Percentiles rank a stretch among this genome's conserved stretches.
Conservation (phyloP, 2,888 invertebrate genomes). For the Zonitis immaculata region DNA sequence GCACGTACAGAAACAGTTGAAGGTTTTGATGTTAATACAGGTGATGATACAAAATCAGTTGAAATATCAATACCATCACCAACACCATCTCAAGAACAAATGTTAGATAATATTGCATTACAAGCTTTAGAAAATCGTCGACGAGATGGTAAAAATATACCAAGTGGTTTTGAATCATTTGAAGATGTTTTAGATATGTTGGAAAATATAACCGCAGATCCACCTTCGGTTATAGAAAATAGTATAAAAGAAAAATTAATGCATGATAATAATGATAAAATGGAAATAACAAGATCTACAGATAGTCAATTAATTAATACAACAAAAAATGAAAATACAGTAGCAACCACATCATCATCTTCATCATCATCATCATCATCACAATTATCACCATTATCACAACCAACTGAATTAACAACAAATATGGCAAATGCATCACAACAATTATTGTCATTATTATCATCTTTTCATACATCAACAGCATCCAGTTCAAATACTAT, state of each 20-base stretch:
- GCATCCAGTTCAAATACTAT: slow-evolving; percentile 48
- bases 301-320: slow-evolving; percentile 15
- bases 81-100: slow-evolving; percentile 61
- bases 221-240: slow-evolving; percentile 36
- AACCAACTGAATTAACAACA: slow-evolving; percentile 66
- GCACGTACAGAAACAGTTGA: slow-evolving; percentile 53
- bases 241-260: slow-evolving; percentile 26
- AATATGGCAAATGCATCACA: slow-evolving; percentile 69
- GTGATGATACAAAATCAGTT: slow-evolving; percentile 59
- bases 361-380: slow-evolving; percentile 55
- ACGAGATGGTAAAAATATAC: slow-evolving; percentile 50
- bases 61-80: slow-evolving; percentile 64
- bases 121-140: slow-evolving; percentile 55
- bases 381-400: slow-evolving; percentile 66
- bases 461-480: slow-evolving; percentile 59
- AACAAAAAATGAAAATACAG: slow-evolving; percentile 23
- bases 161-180: slow-evolving; percentile 59
- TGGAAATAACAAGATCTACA: not conserved
- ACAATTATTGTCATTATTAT: slow-evolving; percentile 62
- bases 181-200: slow-evolving; percentile 68
- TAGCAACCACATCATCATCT: slow-evolving; percentile 51
- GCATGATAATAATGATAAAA: slow-evolving; percentile 8
- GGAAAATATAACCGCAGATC: slow-evolving; percentile 55
- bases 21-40: slow-evolving; percentile 54
- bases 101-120: slow-evolving; percentile 59